Evolutionary conservation across 2,888 invertebrate species (phyloP).

Genomic region (Ectemnius lituratus): DNA sequence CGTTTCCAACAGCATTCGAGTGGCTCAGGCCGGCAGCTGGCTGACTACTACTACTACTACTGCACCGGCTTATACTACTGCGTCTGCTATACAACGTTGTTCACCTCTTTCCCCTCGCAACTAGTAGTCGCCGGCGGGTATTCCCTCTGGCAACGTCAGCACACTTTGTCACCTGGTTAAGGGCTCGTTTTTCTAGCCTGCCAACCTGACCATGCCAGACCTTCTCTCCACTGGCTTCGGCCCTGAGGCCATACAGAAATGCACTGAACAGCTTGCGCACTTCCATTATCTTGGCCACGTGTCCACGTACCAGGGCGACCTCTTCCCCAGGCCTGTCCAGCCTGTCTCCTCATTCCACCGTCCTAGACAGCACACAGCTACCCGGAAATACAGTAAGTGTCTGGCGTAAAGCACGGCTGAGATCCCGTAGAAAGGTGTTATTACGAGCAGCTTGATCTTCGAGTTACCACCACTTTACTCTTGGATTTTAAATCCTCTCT

Average conservation of each 20-base stretch:
- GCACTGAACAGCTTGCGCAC: constrained; percentile 12
- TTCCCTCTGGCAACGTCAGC: constrained; percentile 64
- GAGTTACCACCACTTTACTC: too few relatives aligned
- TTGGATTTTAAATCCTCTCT: too few relatives aligned
- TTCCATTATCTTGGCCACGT: neutral
- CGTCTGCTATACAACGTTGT: too few relatives aligned
- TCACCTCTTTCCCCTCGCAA: constrained; percentile 14
- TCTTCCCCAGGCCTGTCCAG: too few relatives aligned
- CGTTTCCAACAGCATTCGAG: neutral
- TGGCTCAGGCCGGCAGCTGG: constrained; percentile 28
- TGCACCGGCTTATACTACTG: too few relatives aligned
- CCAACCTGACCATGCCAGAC: constrained; percentile 16
- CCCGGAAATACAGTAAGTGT: constrained; percentile 14
- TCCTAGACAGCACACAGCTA: neutral
- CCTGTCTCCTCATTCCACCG: too few relatives aligned
- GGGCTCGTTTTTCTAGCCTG: constrained; percentile 57
- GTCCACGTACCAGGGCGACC: too few relatives aligned
- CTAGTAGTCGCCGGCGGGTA: constrained; percentile 43
- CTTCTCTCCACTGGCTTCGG: neutral
- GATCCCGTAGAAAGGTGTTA: neutral
- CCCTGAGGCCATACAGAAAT: constrained; percentile 21
- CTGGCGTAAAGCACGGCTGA: neutral
- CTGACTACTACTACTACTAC: constrained; percentile 34
- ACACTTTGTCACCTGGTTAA: constrained; percentile 65
- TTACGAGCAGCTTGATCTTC: too few relatives aligned